These are phyloP conservation scores for Lamprotornis superbus DNA, from an alignment of 2,113 vertebrate genomes.

Conservation along the genomic window DNA sequence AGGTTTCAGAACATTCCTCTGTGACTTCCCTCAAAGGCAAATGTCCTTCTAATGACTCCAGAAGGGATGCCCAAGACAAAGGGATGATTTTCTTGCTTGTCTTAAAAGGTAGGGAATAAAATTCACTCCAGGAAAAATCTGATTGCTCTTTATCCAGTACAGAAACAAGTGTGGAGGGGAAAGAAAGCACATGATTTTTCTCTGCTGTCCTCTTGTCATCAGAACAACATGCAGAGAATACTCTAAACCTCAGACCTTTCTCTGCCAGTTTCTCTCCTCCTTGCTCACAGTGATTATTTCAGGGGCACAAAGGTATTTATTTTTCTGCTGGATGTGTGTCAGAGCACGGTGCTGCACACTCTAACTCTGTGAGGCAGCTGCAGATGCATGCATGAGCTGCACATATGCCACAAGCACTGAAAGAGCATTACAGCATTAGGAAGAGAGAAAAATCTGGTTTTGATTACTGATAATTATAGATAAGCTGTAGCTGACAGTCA, in stretches of 20 bases:
- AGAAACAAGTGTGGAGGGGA: not conserved
- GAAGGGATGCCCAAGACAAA: not conserved
- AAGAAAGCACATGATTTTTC: not conserved
- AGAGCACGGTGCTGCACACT: not conserved
- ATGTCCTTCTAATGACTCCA: not conserved
- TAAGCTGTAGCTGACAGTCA: conserved; percentile 79
- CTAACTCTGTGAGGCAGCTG: not conserved
- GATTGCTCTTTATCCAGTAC: not conserved
- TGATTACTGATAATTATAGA: conserved; percentile 82
- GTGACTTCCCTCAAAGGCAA: not conserved
- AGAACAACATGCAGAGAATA: not conserved
- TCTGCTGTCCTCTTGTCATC: not conserved
- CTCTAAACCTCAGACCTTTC: not conserved
- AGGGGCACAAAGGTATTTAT: not conserved
- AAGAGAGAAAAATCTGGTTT: conserved; percentile 74
- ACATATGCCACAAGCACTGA: conserved; percentile 36
- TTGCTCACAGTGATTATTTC: not conserved
- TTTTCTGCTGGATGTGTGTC: not conserved
- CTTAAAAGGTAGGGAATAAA: not conserved
- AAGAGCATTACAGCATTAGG: conserved; percentile 62
- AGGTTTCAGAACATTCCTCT: not conserved
- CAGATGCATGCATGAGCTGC: conserved; percentile 43
- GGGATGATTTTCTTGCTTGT: not conserved
- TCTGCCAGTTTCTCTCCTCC: not conserved
- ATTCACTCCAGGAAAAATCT: not conserved